Conservation (phyloP, 2,797 vertebrate genomes). For the Karalla daura region DNA sequence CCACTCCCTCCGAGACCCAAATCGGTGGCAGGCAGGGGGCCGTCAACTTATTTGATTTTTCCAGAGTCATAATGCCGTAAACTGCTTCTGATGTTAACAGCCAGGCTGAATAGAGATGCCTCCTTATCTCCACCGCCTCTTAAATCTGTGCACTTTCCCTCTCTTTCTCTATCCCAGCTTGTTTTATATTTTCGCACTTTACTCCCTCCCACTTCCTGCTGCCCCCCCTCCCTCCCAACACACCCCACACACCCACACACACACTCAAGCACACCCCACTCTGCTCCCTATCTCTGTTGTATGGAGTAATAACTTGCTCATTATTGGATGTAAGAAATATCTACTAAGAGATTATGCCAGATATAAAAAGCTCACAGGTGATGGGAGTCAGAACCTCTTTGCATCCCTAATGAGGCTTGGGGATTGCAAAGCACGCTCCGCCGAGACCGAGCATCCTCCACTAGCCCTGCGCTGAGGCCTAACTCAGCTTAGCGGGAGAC, state of each 20-base stretch:
- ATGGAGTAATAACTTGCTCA: slow-evolving; percentile 81
- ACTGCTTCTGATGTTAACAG: slow-evolving; percentile 48
- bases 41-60: slow-evolving; percentile 76
- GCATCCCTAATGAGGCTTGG: slow-evolving; percentile 81
- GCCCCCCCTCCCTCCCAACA: slow-evolving; percentile 3
- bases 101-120: slow-evolving; percentile 30
- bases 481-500: slow-evolving; percentile 56
- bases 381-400: slow-evolving; percentile 74
- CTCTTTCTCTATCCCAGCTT: slow-evolving; percentile 24
- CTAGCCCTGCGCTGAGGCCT: slow-evolving; percentile 48
- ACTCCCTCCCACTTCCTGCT: background rate
- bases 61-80: slow-evolving; percentile 62
- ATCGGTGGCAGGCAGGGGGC: slow-evolving; percentile 48
- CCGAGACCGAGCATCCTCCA: slow-evolving; percentile 63
- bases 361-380: slow-evolving; percentile 84
- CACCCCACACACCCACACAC: too few relatives aligned
- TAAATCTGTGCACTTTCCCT: slow-evolving; percentile 37
- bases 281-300: slow-evolving; percentile 65
- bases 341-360: slow-evolving; percentile 82
- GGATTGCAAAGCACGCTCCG: slow-evolving; percentile 68
- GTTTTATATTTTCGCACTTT: slow-evolving; percentile 25
- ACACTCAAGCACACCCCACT: too few relatives aligned
- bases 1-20: slow-evolving; percentile 34
- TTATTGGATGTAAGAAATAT: slow-evolving; percentile 83
- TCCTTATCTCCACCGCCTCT: slow-evolving; percentile 35